Conservation (phyloP, 1,140 invertebrate species). For the Kradibia gibbosae region DNA sequence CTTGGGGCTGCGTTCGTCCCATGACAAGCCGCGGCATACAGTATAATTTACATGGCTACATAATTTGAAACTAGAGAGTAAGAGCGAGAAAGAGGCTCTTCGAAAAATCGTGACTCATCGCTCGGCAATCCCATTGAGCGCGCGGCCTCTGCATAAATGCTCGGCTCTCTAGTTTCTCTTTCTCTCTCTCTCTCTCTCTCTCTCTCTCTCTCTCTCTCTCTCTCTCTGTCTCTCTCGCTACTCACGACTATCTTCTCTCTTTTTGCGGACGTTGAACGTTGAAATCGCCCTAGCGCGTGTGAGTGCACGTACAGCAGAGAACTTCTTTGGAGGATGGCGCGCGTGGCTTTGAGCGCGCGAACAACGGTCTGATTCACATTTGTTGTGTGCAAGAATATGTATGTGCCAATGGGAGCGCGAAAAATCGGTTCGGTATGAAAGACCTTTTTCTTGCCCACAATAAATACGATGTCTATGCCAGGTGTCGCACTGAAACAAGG, state of each 20-base stretch:
- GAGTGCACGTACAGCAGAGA: background rate
- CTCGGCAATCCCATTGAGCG: constrained; percentile 46
- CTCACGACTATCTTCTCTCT: background rate
- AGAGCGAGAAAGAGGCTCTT: constrained; percentile 7
- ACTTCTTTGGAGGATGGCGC: background rate
- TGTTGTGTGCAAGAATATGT: background rate
- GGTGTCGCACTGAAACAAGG: background rate
- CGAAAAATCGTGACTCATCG: constrained; percentile 42
- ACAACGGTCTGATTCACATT: constrained; percentile 32
- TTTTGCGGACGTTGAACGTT: constrained; percentile 23
- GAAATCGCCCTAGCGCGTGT: background rate
- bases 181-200: background rate
- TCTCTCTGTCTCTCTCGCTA: background rate
- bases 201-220: background rate
- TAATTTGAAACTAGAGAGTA: background rate
- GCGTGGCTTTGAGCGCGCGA: background rate
- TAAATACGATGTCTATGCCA: background rate
- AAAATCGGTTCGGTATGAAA: constrained; percentile 10
- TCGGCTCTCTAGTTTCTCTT: background rate
- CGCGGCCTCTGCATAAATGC: constrained; percentile 10
- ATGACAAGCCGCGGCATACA: background rate
- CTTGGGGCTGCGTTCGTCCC: background rate
- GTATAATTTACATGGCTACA: constrained; percentile 17
- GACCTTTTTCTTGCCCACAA: background rate
- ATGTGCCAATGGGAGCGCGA: background rate